Evolutionary conservation across 1,140 invertebrate genomes (phyloP), one percentile per base, ranked within the genome.

Genomic region (Atta cephalotes): DNA sequence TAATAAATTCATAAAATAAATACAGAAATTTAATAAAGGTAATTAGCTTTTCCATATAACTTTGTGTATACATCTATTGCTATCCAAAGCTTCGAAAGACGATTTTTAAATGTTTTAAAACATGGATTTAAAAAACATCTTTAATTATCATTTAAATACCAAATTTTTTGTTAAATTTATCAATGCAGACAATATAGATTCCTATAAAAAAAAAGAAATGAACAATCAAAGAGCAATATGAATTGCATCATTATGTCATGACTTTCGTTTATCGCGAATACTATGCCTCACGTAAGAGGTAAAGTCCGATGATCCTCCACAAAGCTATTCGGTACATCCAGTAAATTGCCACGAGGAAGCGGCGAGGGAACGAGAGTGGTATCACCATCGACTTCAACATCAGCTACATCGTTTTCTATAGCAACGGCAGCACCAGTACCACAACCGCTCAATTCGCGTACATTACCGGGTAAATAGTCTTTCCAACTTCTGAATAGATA

Each of bases 401-500:
- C 92, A 1, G 31, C 77, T 5, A 85, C 71, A 1, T 92, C 92
- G 58, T 60, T 81, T 0, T 94, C 92, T 56, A 81, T 81, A 1
- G 68, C n/a, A 0, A 53, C 86, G 1, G 18, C 86, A 9, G 90
- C 89, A 10, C 31, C 58, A 9, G 91, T 92, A 21, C 62, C 53
- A 9, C 87, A 90, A 0, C 90, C 93, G 0, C 92, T 95, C 51
- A 95, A 89, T 65, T 96, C 95, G 53, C 95, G 92, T 58, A 98
- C 96, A 86, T 97, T 97, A 0, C 97, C 98, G 0, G 98, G 98
- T 25, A 99, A 95, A 93, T 99, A 98, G 93, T 98, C 98, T 93
- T 98, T 98, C 98, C 98, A 99, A 92, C 98, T 98, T 78, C 98
- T 96, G 90, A 98, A 98, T 62, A 99, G 95, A 94, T 99, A 99